Conservation (phyloP, 2,888 invertebrate species). For the Orthosia gothica region DNA sequence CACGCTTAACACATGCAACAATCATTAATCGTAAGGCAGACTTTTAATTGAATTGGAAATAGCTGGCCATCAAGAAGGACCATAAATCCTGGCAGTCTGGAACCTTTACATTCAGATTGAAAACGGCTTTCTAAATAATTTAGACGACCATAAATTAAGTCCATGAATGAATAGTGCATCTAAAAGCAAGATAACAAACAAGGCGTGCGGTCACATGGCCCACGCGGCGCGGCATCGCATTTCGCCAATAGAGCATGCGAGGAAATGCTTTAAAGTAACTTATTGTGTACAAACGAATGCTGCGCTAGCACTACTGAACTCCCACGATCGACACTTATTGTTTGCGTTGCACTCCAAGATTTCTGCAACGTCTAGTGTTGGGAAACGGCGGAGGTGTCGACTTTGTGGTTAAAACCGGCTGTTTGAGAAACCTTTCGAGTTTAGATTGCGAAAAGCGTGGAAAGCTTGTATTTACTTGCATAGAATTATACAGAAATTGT, state of each 20-base stretch:
- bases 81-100: neutral
- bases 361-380: conserved; percentile 88
- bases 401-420: conserved; percentile 86
- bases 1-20: conserved; percentile 63
- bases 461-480: conserved; percentile 81
- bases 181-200: conserved; percentile 44
- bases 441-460: conserved; percentile 88
- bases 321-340: conserved; percentile 88
- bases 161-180: conserved; percentile 18
- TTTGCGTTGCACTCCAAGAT: conserved; percentile 88
- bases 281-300: conserved; percentile 80
- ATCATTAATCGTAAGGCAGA: conserved; percentile 42
- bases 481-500: conserved; percentile 73
- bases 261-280: conserved; percentile 83
- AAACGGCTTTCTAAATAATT: neutral
- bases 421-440: conserved; percentile 87
- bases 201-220: conserved; percentile 72
- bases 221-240: conserved; percentile 78
- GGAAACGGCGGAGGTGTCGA: conserved; percentile 83
- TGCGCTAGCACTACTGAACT: conserved; percentile 79
- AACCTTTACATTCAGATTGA: neutral
- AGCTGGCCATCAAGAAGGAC: neutral
- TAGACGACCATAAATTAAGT: neutral
- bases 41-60: conserved; percentile 9
- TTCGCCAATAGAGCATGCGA: conserved; percentile 83